Evolutionary conservation across 1,140 invertebrate species (phyloP).

Genomic region (Prorops nasuta): DNA sequence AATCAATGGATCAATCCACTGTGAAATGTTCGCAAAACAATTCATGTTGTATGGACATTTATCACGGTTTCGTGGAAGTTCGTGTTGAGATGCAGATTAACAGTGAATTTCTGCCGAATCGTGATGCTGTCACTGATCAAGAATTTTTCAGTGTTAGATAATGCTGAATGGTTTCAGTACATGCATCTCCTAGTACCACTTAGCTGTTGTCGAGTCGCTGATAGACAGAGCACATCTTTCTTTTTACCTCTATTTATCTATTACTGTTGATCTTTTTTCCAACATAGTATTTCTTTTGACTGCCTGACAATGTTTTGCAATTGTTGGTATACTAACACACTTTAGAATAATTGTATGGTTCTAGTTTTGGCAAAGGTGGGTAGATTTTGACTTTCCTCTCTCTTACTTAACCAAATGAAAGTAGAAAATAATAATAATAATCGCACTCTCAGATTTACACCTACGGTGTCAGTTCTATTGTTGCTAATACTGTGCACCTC

Average conservation of each 20-base stretch:
- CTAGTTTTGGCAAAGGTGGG: slow-evolving; percentile 44
- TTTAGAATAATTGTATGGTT: slow-evolving; percentile 28
- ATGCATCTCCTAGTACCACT: slow-evolving; percentile 50
- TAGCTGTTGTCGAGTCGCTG: slow-evolving; percentile 57
- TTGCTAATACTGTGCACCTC: background rate
- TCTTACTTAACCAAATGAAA: background rate
- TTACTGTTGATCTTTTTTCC: slow-evolving; percentile 22
- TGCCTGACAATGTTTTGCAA: slow-evolving; percentile 49
- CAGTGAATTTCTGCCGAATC: slow-evolving; percentile 38
- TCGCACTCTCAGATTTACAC: too few relatives aligned
- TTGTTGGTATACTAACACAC: slow-evolving; percentile 42
- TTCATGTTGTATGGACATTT: slow-evolving; percentile 35
- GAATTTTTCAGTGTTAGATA: slow-evolving; percentile 29
- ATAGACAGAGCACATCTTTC: slow-evolving; percentile 54
- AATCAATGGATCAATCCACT: slow-evolving; percentile 1
- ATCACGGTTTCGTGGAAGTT: slow-evolving; percentile 38
- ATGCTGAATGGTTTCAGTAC: slow-evolving; percentile 41
- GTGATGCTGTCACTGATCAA: slow-evolving; percentile 37
- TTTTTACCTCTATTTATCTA: slow-evolving; percentile 17
- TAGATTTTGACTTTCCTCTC: slow-evolving; percentile 13
- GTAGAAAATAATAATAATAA: background rate
- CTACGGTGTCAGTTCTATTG: background rate
- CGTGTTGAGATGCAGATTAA: background rate
- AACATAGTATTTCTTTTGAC: slow-evolving; percentile 26
- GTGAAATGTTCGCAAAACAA: slow-evolving; percentile 16